A percentile compares a stretch with the other conserved stretches of the same genome.
phyloP scores from a whole-genome alignment of 2,113 vertebrate species.

The Gnathonemus echidnorhynchus region DNA sequence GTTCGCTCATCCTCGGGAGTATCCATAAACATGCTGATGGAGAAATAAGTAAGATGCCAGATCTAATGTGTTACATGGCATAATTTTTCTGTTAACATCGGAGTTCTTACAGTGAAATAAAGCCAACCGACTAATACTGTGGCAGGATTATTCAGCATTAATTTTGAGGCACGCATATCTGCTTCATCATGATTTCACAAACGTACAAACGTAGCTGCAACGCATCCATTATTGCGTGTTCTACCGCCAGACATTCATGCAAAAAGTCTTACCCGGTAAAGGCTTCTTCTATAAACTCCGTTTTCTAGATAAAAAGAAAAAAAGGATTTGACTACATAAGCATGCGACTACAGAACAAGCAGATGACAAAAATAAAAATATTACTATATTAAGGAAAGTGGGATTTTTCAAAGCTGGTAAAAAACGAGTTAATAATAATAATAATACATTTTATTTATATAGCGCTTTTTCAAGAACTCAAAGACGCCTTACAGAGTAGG shows the following conservation, averaged over 20 bases:
- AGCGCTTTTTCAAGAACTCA: no score
- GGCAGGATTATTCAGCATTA: not conserved
- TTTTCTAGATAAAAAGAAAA: slow-evolving; percentile 69
- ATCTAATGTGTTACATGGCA: not conserved
- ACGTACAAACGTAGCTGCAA: not conserved
- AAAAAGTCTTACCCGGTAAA: slow-evolving; percentile 82
- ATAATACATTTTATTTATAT: no score
- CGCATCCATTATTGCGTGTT: not conserved
- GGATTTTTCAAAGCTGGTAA: not conserved
- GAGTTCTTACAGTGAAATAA: not conserved
- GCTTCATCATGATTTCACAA: not conserved
- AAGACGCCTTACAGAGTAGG: no score
- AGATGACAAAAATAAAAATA: slow-evolving; percentile 14
- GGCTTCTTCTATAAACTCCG: slow-evolving; percentile 92
- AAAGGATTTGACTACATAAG: not conserved
- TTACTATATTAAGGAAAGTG: not conserved
- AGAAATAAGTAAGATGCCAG: slow-evolving; percentile 9
- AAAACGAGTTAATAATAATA: not conserved
- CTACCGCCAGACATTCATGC: not conserved
- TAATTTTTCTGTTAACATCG: not conserved
- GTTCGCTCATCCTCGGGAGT: slow-evolving; percentile 91
- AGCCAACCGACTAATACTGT: not conserved
- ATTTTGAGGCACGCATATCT: not conserved
- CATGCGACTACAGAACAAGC: not conserved
- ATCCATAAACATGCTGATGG: slow-evolving; percentile 92